Evolutionary conservation across 2,888 invertebrate species (phyloP), one percentile per base, ranked within the genome.

Genomic region (Oxytorus armatus): DNA sequence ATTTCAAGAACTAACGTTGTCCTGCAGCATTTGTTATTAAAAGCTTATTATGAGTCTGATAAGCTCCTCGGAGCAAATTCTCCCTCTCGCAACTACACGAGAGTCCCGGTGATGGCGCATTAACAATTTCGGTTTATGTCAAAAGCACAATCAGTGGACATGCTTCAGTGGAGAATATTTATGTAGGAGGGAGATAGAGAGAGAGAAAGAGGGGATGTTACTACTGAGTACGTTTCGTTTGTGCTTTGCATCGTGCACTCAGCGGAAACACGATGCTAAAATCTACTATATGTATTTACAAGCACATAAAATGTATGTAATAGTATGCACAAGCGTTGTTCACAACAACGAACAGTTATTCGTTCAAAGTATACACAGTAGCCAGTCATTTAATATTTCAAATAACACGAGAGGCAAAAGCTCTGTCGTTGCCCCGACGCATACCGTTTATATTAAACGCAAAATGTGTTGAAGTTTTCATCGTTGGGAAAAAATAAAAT

Each of bases 91-190:
- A 29, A 29, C 5, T 3, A 29, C 23, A 53, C 53, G 25, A 14
- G n/a, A 53, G 25, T 3, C 11, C 53, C 73, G 76, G 83, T 83
- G 77, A 82, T 69, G 72, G 77, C 75, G 80, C 83, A 81, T 82
- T 78, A 80, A 82, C 49, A 75, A 63, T 80, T 79, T 79, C 16
- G 57, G 55, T 73, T 79, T 72, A 29, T 47, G 55, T 21, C 49
- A 74, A 80, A 82, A 79, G 66, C 59, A 59, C 77, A 83, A 29
- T 25, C 14, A 1, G 14, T 53, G 14, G 1, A 8, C 5, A 14
- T 10, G 29, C 23, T 14, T 29, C 29, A 55, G 16, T 29, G 5
- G 29, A 29, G 3, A 33, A 29, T 29, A 0, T 16, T 1, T 25
- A 29, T 29, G 5, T n/a, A n/a, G n/a, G n/a, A 21, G 11, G 21